Percentiles rank a stretch among this genome's conserved stretches.
phyloP scores from a whole-genome alignment of 2,113 vertebrate genomes.

The Lycaon pictus region DNA sequence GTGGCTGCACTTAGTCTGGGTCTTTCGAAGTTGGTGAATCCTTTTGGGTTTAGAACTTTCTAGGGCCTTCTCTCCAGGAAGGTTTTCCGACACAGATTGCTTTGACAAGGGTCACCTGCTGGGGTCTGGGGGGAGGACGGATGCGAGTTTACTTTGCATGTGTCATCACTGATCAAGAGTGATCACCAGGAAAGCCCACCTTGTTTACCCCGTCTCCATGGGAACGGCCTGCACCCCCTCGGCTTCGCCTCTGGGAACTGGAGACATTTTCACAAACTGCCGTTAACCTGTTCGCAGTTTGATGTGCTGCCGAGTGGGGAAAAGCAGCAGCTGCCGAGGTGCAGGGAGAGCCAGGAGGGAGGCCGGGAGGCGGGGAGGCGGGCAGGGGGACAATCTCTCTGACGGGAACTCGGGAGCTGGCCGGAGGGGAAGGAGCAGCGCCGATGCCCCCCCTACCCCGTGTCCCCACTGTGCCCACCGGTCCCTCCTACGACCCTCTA shows the following conservation, averaged over 20 bases:
- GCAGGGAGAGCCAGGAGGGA: background rate
- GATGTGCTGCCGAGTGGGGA: background rate
- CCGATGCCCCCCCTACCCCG: too few species aligned
- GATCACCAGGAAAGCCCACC: background rate
- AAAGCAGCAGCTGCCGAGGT: accelerated
- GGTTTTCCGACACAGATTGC: background rate
- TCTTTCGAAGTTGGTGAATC: background rate
- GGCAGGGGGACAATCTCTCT: background rate
- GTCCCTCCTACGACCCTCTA: background rate
- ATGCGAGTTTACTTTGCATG: background rate
- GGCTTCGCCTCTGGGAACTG: background rate
- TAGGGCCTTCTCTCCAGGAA: background rate
- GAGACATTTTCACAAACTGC: background rate
- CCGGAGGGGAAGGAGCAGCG: accelerated
- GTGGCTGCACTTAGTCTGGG: accelerated
- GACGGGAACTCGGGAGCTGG: accelerated
- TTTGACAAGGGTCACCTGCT: background rate
- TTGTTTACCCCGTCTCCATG: slow-evolving; percentile 45
- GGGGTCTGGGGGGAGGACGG: accelerated
- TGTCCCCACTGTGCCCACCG: accelerated
- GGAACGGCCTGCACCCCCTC: background rate
- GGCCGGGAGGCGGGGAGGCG: accelerated
- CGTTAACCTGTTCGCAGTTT: background rate
- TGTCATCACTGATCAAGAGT: background rate
- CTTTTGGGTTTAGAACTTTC: background rate